Evolutionary conservation across 2,797 vertebrate species (phyloP).

Genomic region (Tapirus indicus): DNA sequence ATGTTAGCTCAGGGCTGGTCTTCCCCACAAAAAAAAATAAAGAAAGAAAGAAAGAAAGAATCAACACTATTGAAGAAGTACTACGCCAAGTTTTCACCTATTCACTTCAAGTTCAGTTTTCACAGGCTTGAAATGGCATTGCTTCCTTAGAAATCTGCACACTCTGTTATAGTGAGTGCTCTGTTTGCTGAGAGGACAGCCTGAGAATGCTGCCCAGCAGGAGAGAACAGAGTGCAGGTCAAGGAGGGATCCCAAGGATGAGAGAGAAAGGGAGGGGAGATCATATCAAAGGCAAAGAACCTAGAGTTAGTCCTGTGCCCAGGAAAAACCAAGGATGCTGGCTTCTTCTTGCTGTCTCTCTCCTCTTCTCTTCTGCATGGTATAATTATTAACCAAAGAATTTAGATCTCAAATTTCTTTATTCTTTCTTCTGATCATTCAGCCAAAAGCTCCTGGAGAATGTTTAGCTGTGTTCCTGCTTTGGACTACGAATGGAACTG

Average conservation of each 20-base stretch:
- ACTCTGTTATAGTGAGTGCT: background rate
- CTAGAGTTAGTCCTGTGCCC: background rate
- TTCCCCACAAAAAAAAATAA: no score
- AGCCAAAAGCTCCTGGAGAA: background rate
- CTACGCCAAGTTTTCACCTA: background rate
- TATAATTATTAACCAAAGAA: slow-evolving; percentile 7
- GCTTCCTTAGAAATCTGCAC: background rate
- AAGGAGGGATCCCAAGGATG: background rate
- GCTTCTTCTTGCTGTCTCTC: background rate
- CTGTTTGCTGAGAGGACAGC: background rate
- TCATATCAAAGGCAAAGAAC: background rate
- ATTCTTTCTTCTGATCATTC: background rate
- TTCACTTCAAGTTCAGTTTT: slow-evolving; percentile 23
- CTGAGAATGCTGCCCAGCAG: background rate
- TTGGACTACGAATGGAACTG: background rate
- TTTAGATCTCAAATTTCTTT: background rate
- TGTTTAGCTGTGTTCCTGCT: background rate
- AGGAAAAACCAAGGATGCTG: background rate
- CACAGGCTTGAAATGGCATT: background rate
- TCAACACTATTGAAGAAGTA: background rate
- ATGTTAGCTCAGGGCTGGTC: no score
- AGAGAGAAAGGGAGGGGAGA: background rate
- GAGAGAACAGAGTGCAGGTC: background rate
- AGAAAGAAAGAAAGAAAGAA: no score
- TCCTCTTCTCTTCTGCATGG: background rate